Percentiles rank a stretch among this genome's conserved stretches.
phyloP scores from a whole-genome alignment of 1,140 invertebrate genomes.

The Mercenaria mercenaria region DNA sequence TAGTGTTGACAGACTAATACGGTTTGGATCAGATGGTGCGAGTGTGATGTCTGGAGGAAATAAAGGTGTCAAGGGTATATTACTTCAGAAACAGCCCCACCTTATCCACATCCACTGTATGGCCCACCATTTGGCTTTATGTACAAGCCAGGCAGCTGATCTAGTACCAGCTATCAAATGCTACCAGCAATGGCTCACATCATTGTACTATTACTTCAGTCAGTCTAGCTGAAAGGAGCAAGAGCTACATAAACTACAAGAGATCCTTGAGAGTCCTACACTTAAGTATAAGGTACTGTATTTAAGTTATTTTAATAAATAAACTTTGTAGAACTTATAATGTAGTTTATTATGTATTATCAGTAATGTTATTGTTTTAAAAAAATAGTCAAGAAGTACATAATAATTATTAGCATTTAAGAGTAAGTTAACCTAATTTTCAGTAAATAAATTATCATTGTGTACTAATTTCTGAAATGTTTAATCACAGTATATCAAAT shows the following conservation, averaged over 20 bases:
- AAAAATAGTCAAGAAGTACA: too few relatives aligned
- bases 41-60: not conserved
- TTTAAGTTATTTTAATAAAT: too few relatives aligned
- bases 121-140: not conserved
- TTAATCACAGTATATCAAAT: too few relatives aligned
- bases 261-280: not conserved
- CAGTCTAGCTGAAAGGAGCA: not conserved
- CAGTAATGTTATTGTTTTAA: too few relatives aligned
- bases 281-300: not conserved
- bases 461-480: too few relatives aligned
- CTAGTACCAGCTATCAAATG: not conserved
- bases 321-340: too few relatives aligned
- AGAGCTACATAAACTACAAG: not conserved
- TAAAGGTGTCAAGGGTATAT: not conserved
- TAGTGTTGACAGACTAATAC: not conserved
- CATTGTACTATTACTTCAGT: not conserved
- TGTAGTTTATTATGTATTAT: too few relatives aligned
- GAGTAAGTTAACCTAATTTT: too few relatives aligned
- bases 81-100: not conserved
- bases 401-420: too few relatives aligned
- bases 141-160: not conserved
- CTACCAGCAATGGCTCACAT: not conserved
- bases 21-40: conserved; percentile 4
- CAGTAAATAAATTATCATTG: too few relatives aligned
- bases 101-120: conserved; percentile 28